phyloP scores from a whole-genome alignment of 2,888 invertebrate genomes.

The Sinohyriopsis cumingii region DNA sequence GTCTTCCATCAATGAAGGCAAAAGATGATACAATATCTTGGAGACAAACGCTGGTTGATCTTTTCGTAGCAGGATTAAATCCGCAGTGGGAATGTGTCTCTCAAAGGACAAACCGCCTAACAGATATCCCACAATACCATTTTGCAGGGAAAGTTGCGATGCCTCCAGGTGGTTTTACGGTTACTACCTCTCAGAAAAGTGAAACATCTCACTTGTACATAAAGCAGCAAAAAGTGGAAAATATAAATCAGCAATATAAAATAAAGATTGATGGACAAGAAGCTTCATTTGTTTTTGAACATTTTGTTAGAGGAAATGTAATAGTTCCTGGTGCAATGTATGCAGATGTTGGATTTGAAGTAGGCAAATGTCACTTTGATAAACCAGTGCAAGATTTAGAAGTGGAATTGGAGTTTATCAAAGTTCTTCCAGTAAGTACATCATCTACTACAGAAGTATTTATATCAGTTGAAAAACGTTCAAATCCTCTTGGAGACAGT shows the following conservation, averaged over 20 bases:
- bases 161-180: no score
- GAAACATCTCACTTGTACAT: not conserved
- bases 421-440: not conserved
- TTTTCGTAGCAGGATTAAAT: slow-evolving; percentile 5
- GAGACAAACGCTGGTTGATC: slow-evolving; percentile 3
- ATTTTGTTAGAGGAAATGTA: slow-evolving; percentile 15
- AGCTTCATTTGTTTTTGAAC: slow-evolving; percentile 22
- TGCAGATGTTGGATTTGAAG: slow-evolving; percentile 44
- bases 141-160: not conserved
- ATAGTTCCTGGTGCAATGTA: slow-evolving; percentile 30
- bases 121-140: slow-evolving; percentile 1
- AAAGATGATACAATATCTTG: slow-evolving; percentile 1
- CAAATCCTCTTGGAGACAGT: no score
- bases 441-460: not conserved
- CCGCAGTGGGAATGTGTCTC: not conserved
- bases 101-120: not conserved
- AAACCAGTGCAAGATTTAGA: not conserved
- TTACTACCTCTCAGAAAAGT: not conserved
- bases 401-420: slow-evolving; percentile 6
- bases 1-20: slow-evolving; percentile 13
- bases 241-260: not conserved
- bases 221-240: not conserved
- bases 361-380: slow-evolving; percentile 17
- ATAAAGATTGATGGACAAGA: slow-evolving; percentile 2
- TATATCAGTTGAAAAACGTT: no score